Percentiles rank a stretch among this genome's conserved stretches.
Evolutionary conservation across 1,140 invertebrate genomes (phyloP).

Genomic region (Drosophila virilis): DNA sequence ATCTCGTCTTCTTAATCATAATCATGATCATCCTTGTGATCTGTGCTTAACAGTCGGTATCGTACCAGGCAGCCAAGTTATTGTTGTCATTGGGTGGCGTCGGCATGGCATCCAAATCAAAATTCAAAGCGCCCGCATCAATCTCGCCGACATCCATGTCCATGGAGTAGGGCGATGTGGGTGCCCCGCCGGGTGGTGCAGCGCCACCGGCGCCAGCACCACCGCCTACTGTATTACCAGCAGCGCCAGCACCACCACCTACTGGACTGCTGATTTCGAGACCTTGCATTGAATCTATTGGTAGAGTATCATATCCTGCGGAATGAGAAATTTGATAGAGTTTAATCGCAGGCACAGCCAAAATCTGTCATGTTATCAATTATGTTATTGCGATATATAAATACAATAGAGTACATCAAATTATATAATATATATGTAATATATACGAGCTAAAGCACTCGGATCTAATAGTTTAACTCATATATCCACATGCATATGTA

Average conservation of each 20-base stretch:
- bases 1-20: conserved; percentile 12
- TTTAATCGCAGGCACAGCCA: too few species aligned
- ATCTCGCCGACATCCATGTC: conserved; percentile 94
- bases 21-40: conserved; percentile 28
- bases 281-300: conserved; percentile 98
- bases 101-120: conserved; percentile 93
- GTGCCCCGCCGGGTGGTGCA: conserved; percentile 88
- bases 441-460: too few species aligned
- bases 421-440: too few species aligned
- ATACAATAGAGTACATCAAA: too few species aligned
- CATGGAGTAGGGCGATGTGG: conserved; percentile 87
- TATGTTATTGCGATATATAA: too few species aligned
- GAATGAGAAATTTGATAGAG: background rate
- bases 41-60: conserved; percentile 93
- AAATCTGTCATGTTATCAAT: too few species aligned
- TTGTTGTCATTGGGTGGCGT: conserved; percentile 95
- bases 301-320: conserved; percentile 97
- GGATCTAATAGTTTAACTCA: too few species aligned
- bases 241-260: conserved; percentile 70
- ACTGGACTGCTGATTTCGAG: conserved; percentile 92
- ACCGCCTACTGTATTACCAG: conserved; percentile 76
- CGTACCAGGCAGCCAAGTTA: conserved; percentile 97
- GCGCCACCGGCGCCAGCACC: conserved; percentile 84
- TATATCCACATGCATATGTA: too few species aligned
- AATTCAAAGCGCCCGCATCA: conserved; percentile 91